Percentiles rank a stretch among this genome's conserved stretches.
Conservation (phyloP, 1,140 invertebrate genomes). For the Penaeus japonicus region DNA sequence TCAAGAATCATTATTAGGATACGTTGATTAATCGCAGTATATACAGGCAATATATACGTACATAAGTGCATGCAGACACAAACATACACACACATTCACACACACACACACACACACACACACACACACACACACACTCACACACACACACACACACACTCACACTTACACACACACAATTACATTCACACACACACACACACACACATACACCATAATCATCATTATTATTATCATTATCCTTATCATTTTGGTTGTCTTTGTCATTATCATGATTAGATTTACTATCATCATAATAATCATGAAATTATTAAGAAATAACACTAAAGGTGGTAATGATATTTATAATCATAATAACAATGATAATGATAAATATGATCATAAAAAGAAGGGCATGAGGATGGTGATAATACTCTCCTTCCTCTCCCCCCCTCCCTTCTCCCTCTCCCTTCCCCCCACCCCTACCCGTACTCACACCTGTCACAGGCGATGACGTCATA, state of each 20-base stretch:
- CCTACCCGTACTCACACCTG: too few relatives aligned
- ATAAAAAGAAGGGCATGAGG: background rate
- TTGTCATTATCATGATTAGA: too few relatives aligned
- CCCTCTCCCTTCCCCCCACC: background rate
- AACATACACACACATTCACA: background rate
- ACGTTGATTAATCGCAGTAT: too few relatives aligned
- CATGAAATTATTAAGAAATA: too few relatives aligned
- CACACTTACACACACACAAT: background rate
- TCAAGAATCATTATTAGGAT: too few relatives aligned
- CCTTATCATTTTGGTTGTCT: too few relatives aligned
- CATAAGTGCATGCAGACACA: background rate
- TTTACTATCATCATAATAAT: background rate
- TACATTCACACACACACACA: background rate
- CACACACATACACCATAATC: background rate
- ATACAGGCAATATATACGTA: background rate
- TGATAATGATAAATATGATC: too few relatives aligned
- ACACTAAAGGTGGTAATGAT: too few relatives aligned
- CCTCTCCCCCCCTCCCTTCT: background rate
- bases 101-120: background rate
- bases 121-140: background rate
- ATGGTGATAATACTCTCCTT: background rate
- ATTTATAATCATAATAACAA: too few relatives aligned
- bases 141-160: background rate
- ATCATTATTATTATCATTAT: too few relatives aligned
- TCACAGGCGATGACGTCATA: too few relatives aligned